phyloP scores from a whole-genome alignment of 1,140 invertebrate species.

The Leptopilina boulardi region DNA sequence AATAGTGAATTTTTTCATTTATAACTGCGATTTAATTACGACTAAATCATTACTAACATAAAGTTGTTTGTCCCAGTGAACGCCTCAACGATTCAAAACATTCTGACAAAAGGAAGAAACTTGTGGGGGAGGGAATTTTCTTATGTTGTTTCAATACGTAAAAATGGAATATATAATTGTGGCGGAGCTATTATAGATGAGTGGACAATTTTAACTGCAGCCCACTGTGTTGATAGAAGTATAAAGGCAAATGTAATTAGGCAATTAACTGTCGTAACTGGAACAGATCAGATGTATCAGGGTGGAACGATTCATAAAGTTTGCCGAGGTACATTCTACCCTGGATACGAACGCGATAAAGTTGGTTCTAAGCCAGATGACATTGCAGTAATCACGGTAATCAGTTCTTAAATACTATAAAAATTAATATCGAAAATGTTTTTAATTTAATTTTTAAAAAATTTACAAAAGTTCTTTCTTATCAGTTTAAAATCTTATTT shows the following conservation, averaged over 20 bases:
- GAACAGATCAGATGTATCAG: constrained; percentile 4
- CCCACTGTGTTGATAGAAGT: constrained; percentile 1
- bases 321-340: background rate
- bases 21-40: no score
- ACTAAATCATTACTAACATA: background rate
- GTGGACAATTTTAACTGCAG: background rate
- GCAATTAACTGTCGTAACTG: background rate
- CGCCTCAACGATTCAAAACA: background rate
- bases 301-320: constrained; percentile 13
- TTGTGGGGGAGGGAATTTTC: background rate
- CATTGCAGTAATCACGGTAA: constrained; percentile 1
- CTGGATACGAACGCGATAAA: background rate
- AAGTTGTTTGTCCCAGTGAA: background rate
- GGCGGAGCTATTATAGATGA: background rate
- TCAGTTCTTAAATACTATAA: background rate
- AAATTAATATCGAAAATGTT: no score
- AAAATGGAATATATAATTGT: constrained; percentile 7
- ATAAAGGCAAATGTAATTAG: background rate
- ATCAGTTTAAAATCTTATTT: background rate
- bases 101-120: background rate
- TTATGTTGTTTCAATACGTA: background rate
- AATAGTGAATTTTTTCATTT: no score
- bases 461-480: no score
- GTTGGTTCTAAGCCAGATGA: constrained; percentile 8
- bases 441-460: no score